Percentiles rank a stretch among this genome's conserved stretches.
These are phyloP conservation scores for Melanotaenia nigrans DNA, from an alignment of 2,797 vertebrate genomes.

Conservation along the genomic window DNA sequence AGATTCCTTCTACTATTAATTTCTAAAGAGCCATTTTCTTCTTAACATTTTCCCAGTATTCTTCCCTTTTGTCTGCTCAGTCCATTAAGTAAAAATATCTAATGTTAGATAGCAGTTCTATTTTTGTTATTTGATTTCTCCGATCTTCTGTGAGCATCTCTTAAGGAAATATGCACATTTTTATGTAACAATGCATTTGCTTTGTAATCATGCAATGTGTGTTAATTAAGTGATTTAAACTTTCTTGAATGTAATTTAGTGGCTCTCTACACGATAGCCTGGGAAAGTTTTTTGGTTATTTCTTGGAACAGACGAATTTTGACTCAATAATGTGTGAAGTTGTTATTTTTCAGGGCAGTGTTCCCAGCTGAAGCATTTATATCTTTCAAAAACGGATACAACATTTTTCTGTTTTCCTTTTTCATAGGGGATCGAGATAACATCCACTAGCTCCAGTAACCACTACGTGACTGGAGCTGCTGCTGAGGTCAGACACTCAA, in stretches of 20 bases:
- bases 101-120: slow-evolving; percentile 7
- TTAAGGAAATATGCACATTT: background rate
- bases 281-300: slow-evolving; percentile 30
- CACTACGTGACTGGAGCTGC: slow-evolving; percentile 87
- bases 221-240: slow-evolving; percentile 37
- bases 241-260: slow-evolving; percentile 16
- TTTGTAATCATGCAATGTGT: slow-evolving; percentile 1
- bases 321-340: background rate
- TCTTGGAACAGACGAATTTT: slow-evolving; percentile 35
- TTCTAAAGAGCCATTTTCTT: slow-evolving; percentile 14
- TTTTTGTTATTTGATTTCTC: background rate
- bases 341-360: background rate
- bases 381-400: slow-evolving; percentile 4
- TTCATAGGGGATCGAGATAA: slow-evolving; percentile 88
- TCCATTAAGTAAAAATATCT: slow-evolving; percentile 18
- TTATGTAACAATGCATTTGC: background rate
- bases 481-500: slow-evolving; percentile 79
- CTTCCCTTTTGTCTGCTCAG: slow-evolving; percentile 22
- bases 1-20: slow-evolving; percentile 20
- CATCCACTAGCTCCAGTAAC: slow-evolving; percentile 87
- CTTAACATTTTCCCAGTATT: slow-evolving; percentile 8
- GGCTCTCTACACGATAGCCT: slow-evolving; percentile 9
- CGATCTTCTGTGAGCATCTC: background rate
- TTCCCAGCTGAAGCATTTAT: background rate
- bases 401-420: slow-evolving; percentile 34